These are phyloP conservation scores for Spea bombifrons DNA, from an alignment of 2,113 vertebrate species.

Conservation along the genomic window DNA sequence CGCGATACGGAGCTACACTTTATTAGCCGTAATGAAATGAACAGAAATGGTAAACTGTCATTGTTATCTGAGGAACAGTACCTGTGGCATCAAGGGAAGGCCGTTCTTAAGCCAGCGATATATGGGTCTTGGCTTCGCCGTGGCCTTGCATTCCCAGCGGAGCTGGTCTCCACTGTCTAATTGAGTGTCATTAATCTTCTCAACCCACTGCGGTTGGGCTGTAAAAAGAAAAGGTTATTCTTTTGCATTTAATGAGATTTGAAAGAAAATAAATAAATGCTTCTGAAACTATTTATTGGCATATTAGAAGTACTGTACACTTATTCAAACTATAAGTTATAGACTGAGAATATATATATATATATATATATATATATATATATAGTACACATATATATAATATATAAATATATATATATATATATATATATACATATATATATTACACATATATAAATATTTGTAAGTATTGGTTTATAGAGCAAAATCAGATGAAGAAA, in stretches of 20 bases:
- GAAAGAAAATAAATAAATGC: constrained; percentile 8
- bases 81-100: constrained; percentile 74
- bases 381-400: too few relatives aligned
- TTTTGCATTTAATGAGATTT: not conserved
- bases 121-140: constrained; percentile 83
- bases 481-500: too few relatives aligned
- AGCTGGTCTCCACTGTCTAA: constrained; percentile 89
- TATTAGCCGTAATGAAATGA: not conserved
- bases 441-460: too few relatives aligned
- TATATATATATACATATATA: too few relatives aligned
- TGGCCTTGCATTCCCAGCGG: constrained; percentile 90
- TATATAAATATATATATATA: too few relatives aligned
- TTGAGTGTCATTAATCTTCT: constrained; percentile 89
- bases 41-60: not conserved
- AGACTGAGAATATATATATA: too few relatives aligned
- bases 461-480: too few relatives aligned
- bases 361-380: too few relatives aligned
- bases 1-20: not conserved
- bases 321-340: too few relatives aligned
- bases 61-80: constrained; percentile 53
- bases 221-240: constrained; percentile 46
- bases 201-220: constrained; percentile 90
- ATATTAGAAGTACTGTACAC: too few relatives aligned
- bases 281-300: constrained; percentile 4
- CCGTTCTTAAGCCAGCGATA: constrained; percentile 92